Base-by-base conservation (phyloP, 2,113 vertebrate genomes). In the Harpagus bidentatus region DNA sequence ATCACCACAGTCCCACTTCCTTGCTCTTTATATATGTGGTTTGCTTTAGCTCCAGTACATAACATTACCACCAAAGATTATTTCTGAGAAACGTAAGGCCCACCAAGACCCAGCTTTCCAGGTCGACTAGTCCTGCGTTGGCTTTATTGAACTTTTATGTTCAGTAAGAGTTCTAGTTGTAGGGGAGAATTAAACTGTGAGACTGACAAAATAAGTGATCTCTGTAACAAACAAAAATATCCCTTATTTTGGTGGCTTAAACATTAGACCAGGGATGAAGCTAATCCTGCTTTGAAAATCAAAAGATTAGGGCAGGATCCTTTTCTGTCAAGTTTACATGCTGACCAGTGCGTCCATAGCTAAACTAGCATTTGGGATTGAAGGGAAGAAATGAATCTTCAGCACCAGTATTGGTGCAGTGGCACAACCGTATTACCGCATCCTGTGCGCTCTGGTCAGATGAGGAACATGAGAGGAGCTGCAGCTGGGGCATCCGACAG, bases 401-500 rank as follows among this genome's bases (percentile, higher is more conserved):
- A 63, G 28, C 34, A 23, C 22, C 79, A 52, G 5, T 0, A 5
- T 67, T 28, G 42, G 63, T 38, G 47, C 70, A 69, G 71, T 11
- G 13, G 28, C 65, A 43, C 66, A 59, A 36, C 43, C 5, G 0
- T 31, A 4, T 55, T 40, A 36, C 23, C 1, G 2, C 23, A 32
- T 8, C 5, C 65, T 11, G 17, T 25, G 66, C 17, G 3, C 43
- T 48, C 23, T 23, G 45, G 13, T 66, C 38, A 16, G 50, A 19
- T 62, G 53, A 56, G 28, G 61, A 66, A 23, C 38, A 4, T 5
- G 45, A 55, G 42, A 71, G 58, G 20, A 79, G 43, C 58, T 36
- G 47, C 40, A 70, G 38, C 50, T 45, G 40, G 29, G 20, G 2
- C 15, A 4, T 52, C 45, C 1, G 0, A 3, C 1, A 4, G 25